Base-by-base conservation (phyloP, 2,888 invertebrate species). In the Athetis lepigone region DNA sequence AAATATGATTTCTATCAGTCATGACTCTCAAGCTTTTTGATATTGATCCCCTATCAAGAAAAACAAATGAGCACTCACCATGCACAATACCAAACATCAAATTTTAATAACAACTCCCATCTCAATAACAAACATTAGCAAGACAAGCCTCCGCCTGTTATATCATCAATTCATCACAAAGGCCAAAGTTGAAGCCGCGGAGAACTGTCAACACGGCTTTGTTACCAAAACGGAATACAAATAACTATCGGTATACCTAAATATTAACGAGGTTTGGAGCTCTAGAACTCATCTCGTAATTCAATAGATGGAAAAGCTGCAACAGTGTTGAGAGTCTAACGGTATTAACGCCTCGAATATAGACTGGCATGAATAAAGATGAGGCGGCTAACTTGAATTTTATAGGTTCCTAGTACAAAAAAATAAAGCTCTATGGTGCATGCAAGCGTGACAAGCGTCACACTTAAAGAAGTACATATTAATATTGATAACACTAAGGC, bases 151-250 rank as follows among this genome's bases (percentile, higher is more conserved):
- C 33, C 5, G 16, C 49, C 18, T 52, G 43, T 21, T 49, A 56
- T 40, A 49, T 40, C 47, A 57, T 27, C 37, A 67, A 67, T 37
- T 45, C 39, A 43, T 47, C 21, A 50, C 23, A 56, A 49, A 70
- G 33, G 19, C 43, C 21, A 42, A 52, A 56, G 33, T 62, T 49
- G 27, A 50, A 25, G 25, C 62, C 43, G 13, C 1, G 19, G n/a
- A 23, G 19, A 18, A 39, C 52, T 43, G 47, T 57, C 52, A 70
- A 49, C 64, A 50, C 21, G n/a, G 36, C 50, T 65, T 39, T 54
- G n/a, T 51, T 64, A 39, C 60, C 40, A 61, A 68, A 65, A 50
- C 25, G 19, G 19, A 56, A 74, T 70, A 57, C 61, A 73, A 77
- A 74, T 68, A 47, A 54, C 47, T 68, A 59, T 55, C 23, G 51